Evolutionary conservation across 1,140 invertebrate genomes (phyloP).

Genomic region (Drosophila tsacasi): DNA sequence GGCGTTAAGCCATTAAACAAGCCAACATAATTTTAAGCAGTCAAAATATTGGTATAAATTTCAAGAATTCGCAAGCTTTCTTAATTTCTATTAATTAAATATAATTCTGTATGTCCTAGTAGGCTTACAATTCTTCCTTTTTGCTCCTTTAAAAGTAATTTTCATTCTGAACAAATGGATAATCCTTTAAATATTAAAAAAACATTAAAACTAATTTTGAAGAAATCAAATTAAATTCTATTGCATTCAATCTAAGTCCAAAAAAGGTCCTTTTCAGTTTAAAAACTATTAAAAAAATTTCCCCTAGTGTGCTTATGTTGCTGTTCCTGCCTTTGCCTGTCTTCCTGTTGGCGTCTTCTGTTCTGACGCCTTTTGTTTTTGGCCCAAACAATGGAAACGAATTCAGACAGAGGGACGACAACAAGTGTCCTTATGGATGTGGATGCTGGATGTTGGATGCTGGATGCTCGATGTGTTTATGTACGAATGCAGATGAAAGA

Average conservation of each 20-base stretch:
- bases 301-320: constrained; percentile 6
- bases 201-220: background rate
- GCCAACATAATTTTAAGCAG: no score
- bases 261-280: background rate
- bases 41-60: no score
- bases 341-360: constrained; percentile 68
- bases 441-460: constrained; percentile 3
- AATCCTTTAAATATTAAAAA: background rate
- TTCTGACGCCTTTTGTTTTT: constrained; percentile 76
- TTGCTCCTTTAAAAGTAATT: no score
- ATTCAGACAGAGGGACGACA: constrained; percentile 41
- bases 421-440: constrained; percentile 51
- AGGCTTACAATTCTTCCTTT: no score
- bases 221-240: background rate
- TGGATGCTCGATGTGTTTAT: constrained; percentile 31
- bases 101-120: no score
- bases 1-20: no score
- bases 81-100: no score
- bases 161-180: background rate
- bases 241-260: no score
- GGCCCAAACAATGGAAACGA: constrained; percentile 57
- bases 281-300: background rate
- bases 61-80: no score
- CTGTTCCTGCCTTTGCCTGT: constrained; percentile 39
- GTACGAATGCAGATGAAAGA: constrained; percentile 51